These are phyloP conservation scores for Corynorhinus townsendii DNA, from an alignment of 2,113 vertebrate species.

Conservation along the genomic window DNA sequence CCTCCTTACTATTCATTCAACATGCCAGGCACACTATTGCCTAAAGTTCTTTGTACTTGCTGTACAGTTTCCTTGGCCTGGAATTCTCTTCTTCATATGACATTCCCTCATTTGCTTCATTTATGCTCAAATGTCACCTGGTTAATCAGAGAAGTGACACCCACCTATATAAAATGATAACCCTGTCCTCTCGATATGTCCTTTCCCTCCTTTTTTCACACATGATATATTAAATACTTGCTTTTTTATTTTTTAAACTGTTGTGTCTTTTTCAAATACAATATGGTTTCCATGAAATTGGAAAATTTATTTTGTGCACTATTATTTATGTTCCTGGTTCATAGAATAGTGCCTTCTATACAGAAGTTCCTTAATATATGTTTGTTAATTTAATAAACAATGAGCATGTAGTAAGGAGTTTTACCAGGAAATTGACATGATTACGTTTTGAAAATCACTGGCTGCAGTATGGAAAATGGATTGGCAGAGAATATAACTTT, in stretches of 20 bases:
- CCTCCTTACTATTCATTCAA: background rate
- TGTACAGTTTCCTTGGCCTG: background rate
- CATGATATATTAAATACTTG: background rate
- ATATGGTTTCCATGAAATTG: background rate
- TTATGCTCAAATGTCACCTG: background rate
- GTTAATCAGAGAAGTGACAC: background rate
- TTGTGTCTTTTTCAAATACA: background rate
- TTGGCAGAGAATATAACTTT: background rate
- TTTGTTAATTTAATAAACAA: background rate
- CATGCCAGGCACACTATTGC: background rate
- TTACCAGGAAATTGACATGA: background rate
- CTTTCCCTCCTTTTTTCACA: background rate
- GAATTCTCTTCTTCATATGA: background rate
- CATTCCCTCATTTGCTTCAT: background rate
- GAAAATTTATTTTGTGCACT: background rate
- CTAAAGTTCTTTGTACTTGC: background rate
- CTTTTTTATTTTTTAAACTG: background rate
- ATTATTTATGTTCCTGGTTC: background rate
- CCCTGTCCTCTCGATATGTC: background rate
- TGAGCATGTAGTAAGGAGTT: background rate
- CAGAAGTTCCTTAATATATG: background rate
- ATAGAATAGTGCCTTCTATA: background rate
- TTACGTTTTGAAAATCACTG: background rate
- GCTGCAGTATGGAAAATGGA: background rate
- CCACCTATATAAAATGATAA: background rate